A percentile compares a stretch with the other conserved stretches of the same genome.
phyloP scores from a whole-genome alignment of 2,888 invertebrate genomes.

The Nemurella pictetii region DNA sequence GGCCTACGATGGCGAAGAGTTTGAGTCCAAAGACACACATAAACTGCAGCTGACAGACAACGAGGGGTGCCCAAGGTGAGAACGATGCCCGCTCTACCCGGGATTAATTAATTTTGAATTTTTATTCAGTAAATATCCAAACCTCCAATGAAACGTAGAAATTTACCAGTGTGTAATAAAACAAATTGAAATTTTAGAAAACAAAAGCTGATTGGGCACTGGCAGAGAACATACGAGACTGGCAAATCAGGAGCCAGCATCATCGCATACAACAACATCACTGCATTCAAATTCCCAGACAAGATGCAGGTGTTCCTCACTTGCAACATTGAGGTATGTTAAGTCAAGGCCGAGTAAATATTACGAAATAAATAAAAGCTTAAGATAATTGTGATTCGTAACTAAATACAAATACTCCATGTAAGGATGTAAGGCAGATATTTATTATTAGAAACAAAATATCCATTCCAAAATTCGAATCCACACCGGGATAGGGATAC shows the following conservation, averaged over 20 bases:
- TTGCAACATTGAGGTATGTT: slow-evolving; percentile 70
- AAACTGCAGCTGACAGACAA: slow-evolving; percentile 68
- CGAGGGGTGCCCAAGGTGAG: slow-evolving; percentile 68
- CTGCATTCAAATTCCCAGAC: slow-evolving; percentile 75
- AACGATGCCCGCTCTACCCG: slow-evolving; percentile 19
- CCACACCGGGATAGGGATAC: too few species aligned
- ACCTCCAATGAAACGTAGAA: slow-evolving; percentile 4
- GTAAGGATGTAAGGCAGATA: too few species aligned
- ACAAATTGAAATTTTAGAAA: too few species aligned
- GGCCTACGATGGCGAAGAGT: slow-evolving; percentile 69
- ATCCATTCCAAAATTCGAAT: too few species aligned
- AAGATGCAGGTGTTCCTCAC: slow-evolving; percentile 71
- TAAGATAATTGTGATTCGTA: too few species aligned
- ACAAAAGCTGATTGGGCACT: slow-evolving; percentile 65
- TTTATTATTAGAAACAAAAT: too few species aligned
- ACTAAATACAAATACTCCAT: too few species aligned
- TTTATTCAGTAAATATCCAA: background rate
- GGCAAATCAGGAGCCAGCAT: slow-evolving; percentile 64
- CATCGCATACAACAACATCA: slow-evolving; percentile 68
- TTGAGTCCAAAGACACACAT: slow-evolving; percentile 60
- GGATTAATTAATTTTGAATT: background rate
- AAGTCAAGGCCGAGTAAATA: background rate
- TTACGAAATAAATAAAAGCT: too few species aligned
- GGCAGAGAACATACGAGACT: slow-evolving; percentile 63
- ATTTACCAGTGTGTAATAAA: slow-evolving; percentile 2